Conservation (phyloP, 1,140 invertebrate species). For the Acromyrmex echinatior region DNA sequence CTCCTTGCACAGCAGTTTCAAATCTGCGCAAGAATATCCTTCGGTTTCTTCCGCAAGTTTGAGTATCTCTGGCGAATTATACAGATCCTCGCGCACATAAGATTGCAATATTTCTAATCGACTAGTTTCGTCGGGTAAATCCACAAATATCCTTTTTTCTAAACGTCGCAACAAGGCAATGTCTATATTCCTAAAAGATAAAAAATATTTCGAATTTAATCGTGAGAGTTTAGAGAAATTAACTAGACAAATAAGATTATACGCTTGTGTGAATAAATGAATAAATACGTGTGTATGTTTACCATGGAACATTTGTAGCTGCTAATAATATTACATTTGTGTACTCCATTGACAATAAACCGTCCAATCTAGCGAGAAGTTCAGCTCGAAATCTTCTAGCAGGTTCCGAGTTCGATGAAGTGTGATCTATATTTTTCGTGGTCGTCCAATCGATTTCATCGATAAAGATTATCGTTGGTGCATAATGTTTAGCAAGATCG, state of each 20-base stretch:
- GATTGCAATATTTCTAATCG: conserved; percentile 90
- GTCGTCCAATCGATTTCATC: conserved; percentile 98
- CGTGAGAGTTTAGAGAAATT: neutral
- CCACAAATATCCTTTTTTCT: conserved; percentile 95
- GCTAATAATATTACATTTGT: conserved; percentile 93
- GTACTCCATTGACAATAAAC: conserved; percentile 88
- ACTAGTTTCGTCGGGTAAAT: conserved; percentile 90
- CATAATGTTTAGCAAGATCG: conserved; percentile 95
- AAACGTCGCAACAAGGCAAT: conserved; percentile 94
- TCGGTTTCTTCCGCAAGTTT: conserved; percentile 89
- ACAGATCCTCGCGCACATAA: conserved; percentile 84
- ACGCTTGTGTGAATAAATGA: neutral
- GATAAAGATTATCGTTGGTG: conserved; percentile 98
- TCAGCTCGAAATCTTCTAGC: conserved; percentile 97
- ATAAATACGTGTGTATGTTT: conserved; percentile 26
- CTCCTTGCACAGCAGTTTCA: conserved; percentile 96
- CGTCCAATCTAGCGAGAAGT: conserved; percentile 97
- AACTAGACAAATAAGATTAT: neutral
- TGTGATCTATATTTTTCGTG: conserved; percentile 88
- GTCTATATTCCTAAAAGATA: conserved; percentile 93
- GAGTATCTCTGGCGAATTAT: conserved; percentile 84
- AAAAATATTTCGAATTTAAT: conserved; percentile 2
- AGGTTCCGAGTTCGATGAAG: conserved; percentile 94
- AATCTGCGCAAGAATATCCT: conserved; percentile 95
- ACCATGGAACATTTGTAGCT: conserved; percentile 97